Conservation (phyloP, 2,113 vertebrate species). For the Pithys albifrons region DNA sequence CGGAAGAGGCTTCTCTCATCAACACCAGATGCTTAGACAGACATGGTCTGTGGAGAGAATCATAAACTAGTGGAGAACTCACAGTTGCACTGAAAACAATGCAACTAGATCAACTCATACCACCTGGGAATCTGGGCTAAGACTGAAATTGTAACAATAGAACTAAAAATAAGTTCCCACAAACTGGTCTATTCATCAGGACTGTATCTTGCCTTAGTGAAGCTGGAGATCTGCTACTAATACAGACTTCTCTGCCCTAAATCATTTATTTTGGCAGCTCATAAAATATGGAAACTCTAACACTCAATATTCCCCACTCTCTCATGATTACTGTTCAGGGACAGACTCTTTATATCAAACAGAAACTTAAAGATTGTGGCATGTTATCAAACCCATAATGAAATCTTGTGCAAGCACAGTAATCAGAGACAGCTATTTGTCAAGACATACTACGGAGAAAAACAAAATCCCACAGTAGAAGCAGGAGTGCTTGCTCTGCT, state of each 20-base stretch:
- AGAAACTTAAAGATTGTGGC: slow-evolving; percentile 69
- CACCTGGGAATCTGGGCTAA: slow-evolving; percentile 42
- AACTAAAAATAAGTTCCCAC: slow-evolving; percentile 56
- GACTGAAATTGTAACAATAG: slow-evolving; percentile 22
- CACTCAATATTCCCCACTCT: slow-evolving; percentile 65
- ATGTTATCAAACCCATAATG: slow-evolving; percentile 73
- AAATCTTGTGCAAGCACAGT: slow-evolving; percentile 67
- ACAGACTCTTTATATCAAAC: slow-evolving; percentile 64
- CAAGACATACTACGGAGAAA: slow-evolving; percentile 63
- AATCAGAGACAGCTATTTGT: slow-evolving; percentile 72
- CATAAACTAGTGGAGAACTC: not conserved
- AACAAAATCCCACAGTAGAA: slow-evolving; percentile 71
- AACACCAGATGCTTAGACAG: not conserved
- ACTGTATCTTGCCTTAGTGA: slow-evolving; percentile 45
- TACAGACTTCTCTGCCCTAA: slow-evolving; percentile 49
- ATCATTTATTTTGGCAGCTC: slow-evolving; percentile 71
- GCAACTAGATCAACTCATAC: not conserved
- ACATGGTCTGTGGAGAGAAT: not conserved
- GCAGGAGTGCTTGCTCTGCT: slow-evolving; percentile 38
- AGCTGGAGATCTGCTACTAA: slow-evolving; percentile 65
- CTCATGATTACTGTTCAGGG: slow-evolving; percentile 61
- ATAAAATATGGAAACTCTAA: slow-evolving; percentile 69
- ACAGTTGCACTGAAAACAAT: not conserved
- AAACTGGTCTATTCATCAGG: slow-evolving; percentile 29
- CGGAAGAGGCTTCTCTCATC: not conserved